These are phyloP conservation scores for Xestia sexstrigata DNA, from an alignment of 2,888 invertebrate genomes.

Conservation along the genomic window DNA sequence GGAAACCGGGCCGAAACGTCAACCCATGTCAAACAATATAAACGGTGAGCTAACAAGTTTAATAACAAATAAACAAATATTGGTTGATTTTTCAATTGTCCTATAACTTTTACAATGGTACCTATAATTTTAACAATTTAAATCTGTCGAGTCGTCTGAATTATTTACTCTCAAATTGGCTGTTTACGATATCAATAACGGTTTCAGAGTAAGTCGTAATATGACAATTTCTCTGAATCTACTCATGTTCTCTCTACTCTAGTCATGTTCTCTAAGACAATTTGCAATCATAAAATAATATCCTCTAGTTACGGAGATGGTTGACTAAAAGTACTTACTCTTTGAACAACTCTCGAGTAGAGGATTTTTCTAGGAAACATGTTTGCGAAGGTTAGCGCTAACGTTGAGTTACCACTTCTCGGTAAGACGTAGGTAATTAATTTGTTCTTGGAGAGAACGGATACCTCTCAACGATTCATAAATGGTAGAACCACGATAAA, in stretches of 20 bases:
- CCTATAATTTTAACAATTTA: neutral
- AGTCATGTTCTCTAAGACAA: neutral
- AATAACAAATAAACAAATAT: constrained; percentile 52
- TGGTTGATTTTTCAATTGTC: constrained; percentile 1
- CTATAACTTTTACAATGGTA: neutral
- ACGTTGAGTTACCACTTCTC: neutral
- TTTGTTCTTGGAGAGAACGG: neutral
- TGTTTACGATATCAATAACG: neutral
- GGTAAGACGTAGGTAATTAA: constrained; percentile 9
- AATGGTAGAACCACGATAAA: neutral
- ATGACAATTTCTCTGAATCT: neutral
- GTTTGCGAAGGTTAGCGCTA: neutral
- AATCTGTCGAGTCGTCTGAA: neutral
- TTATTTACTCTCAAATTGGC: neutral
- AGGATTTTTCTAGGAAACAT: neutral
- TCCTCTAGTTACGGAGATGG: neutral
- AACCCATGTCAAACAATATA: constrained; percentile 71
- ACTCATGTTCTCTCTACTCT: no score
- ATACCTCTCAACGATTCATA: neutral
- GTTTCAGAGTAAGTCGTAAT: neutral
- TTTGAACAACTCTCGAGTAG: neutral
- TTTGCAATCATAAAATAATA: neutral
- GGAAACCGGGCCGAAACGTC: constrained; percentile 57
- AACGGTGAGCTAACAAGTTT: constrained; percentile 68
- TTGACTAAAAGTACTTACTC: neutral